Conservation (phyloP, 2,888 invertebrate species). For the Rhyacophila evoluta region DNA sequence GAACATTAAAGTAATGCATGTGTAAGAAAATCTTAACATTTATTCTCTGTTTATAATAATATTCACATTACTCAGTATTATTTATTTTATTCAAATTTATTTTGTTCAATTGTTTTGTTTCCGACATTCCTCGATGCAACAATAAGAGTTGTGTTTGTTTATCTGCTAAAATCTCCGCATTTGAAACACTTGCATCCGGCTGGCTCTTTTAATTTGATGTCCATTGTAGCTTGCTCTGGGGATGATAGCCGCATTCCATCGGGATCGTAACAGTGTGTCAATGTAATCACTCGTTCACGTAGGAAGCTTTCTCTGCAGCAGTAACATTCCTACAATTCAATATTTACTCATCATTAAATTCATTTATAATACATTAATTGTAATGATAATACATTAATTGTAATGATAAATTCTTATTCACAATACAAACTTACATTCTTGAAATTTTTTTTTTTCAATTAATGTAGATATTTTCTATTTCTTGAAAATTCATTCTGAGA, state of each 20-base stretch:
- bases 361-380: too few species aligned
- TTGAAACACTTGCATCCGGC: conserved; percentile 92
- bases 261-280: conserved; percentile 89
- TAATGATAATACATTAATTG: too few species aligned
- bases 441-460: too few species aligned
- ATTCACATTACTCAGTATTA: conserved; percentile 5
- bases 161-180: conserved; percentile 87
- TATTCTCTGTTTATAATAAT: background rate
- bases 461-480: too few species aligned
- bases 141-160: conserved; percentile 57
- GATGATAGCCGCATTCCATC: conserved; percentile 83
- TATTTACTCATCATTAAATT: background rate
- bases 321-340: conserved; percentile 81
- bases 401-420: too few species aligned
- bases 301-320: conserved; percentile 92
- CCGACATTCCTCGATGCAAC: background rate
- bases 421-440: too few species aligned
- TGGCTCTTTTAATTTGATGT: conserved; percentile 86
- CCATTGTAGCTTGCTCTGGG: conserved; percentile 80
- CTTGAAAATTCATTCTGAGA: too few species aligned
- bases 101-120: background rate
- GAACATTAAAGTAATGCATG: background rate
- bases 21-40: conserved; percentile 4
- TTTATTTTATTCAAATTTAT: background rate
- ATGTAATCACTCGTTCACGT: conserved; percentile 81